Conservation (phyloP, 2,797 vertebrate species). For the Novumbra hubbsi region DNA sequence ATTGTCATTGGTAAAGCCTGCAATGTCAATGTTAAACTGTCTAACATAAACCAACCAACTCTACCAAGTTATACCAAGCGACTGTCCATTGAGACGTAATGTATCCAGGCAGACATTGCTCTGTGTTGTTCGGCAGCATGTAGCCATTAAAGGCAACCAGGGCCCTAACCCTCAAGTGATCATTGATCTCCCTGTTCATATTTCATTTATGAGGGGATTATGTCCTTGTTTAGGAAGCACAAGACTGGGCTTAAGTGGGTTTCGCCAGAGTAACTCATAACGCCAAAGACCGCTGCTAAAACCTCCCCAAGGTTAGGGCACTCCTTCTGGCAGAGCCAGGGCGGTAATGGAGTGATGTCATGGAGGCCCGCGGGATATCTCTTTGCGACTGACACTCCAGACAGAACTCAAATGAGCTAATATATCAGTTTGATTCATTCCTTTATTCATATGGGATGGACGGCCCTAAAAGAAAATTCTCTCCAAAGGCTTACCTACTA, state of each 20-base stretch:
- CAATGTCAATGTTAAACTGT: not conserved
- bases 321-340: conserved; percentile 54
- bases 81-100: conserved; percentile 63
- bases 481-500: not conserved
- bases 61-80: conserved; percentile 44
- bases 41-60: conserved; percentile 32
- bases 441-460: not conserved
- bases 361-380: conserved; percentile 51
- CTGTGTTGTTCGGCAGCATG: conserved; percentile 92
- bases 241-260: conserved; percentile 85
- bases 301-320: conserved; percentile 67
- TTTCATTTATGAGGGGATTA: conserved; percentile 99
- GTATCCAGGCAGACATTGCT: conserved; percentile 80
- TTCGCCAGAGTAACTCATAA: conserved; percentile 71
- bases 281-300: conserved; percentile 78
- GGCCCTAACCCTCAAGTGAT: conserved; percentile 81
- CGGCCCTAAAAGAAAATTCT: not conserved
- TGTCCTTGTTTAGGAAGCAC: conserved; percentile 98
- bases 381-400: conserved; percentile 40
- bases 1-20: not conserved
- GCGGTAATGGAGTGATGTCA: conserved; percentile 79
- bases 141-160: conserved; percentile 85
- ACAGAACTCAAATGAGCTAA: not conserved
- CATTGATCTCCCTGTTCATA: conserved; percentile 98
- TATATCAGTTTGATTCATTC: not conserved